phyloP scores from a whole-genome alignment of 1,140 invertebrate genomes.

The Linepithema humile region DNA sequence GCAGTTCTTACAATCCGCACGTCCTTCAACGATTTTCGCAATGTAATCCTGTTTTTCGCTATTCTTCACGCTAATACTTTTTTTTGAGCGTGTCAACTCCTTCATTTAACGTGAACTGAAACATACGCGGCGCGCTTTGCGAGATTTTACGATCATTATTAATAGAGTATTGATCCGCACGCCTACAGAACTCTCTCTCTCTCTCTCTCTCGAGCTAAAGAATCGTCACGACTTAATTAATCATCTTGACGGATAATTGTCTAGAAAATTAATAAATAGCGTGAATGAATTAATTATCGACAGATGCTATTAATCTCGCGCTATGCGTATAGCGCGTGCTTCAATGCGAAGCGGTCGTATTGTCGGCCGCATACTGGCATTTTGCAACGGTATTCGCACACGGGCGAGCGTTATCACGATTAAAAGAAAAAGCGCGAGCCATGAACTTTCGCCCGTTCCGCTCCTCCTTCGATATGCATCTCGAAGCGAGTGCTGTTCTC shows the following conservation, averaged over 20 bases:
- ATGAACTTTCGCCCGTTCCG: conserved; percentile 67
- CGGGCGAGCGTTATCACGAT: conserved; percentile 65
- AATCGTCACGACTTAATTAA: conserved; percentile 26
- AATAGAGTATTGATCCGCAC: conserved; percentile 4
- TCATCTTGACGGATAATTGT: background rate
- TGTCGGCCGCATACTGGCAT: conserved; percentile 36
- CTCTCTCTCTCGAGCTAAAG: background rate
- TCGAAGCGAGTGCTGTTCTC: conserved; percentile 33
- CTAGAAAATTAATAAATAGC: conserved; percentile 39
- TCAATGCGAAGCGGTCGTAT: background rate
- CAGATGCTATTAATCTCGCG: conserved; percentile 20
- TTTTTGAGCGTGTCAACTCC: background rate
- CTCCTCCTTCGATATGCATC: conserved; percentile 57
- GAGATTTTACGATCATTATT: background rate
- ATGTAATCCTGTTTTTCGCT: conserved; percentile 1
- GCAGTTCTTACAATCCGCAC: background rate
- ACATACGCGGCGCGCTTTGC: background rate
- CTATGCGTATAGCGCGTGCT: background rate
- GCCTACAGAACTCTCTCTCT: no score
- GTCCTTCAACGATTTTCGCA: conserved; percentile 18
- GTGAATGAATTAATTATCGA: background rate
- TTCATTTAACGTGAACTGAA: background rate
- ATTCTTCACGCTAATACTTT: background rate
- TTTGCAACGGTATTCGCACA: conserved; percentile 51
- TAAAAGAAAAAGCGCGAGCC: conserved; percentile 57